Conservation (phyloP, 2,797 vertebrate genomes). For the Sebastes taczanowskii region DNA sequence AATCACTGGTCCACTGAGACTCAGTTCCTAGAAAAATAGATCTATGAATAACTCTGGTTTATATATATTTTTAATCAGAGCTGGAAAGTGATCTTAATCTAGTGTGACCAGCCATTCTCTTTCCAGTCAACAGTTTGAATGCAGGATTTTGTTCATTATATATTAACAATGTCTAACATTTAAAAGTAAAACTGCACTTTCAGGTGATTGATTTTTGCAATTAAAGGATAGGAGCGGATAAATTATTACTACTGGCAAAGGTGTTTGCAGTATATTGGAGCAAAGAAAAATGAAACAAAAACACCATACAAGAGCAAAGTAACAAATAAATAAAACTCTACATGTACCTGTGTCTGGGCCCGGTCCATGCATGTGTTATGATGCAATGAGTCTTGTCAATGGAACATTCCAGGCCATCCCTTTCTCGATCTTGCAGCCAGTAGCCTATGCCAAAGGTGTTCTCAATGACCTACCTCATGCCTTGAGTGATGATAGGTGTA, state of each 20-base stretch:
- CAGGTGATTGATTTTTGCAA: not conserved
- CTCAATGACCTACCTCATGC: not conserved
- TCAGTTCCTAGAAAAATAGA: not conserved
- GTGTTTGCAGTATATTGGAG: not conserved
- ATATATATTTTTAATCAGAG: not conserved
- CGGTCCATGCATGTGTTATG: not conserved
- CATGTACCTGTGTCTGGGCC: not conserved
- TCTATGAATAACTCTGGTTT: not conserved
- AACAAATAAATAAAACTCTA: not conserved
- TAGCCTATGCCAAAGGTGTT: too few relatives aligned
- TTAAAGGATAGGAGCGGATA: not conserved
- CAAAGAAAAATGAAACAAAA: not conserved
- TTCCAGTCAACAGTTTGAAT: not conserved
- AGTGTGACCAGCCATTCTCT: not conserved
- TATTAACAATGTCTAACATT: not conserved
- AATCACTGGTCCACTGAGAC: not conserved
- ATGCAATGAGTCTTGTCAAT: not conserved
- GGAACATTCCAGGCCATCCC: not conserved
- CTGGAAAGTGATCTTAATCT: not conserved
- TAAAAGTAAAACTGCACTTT: slow-evolving; percentile 1
- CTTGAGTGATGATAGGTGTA: not conserved
- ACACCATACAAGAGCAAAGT: not conserved
- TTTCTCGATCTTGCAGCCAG: not conserved
- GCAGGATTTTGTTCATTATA: not conserved
- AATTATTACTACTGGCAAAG: not conserved